Conservation (phyloP, 35 echinoderm and acorn worm species). For the Lytechinus pictus region DNA sequence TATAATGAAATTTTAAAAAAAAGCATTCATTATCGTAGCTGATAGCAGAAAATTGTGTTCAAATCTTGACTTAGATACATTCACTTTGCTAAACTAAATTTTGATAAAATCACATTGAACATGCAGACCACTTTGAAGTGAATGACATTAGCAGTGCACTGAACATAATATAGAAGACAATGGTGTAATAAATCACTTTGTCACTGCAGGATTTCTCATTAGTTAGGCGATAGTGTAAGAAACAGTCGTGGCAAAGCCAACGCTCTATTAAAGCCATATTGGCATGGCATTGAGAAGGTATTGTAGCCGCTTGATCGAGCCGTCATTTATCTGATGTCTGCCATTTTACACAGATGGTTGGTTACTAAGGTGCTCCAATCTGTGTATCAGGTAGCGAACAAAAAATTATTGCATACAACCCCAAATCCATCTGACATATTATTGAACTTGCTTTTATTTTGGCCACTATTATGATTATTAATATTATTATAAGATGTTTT, state of each 20-base stretch:
- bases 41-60: not conserved
- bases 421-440: too few species aligned
- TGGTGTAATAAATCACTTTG: constrained; percentile 3
- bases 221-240: not conserved
- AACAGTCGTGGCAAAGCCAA: not conserved
- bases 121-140: not conserved
- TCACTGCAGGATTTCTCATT: constrained; percentile 6
- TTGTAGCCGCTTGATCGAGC: not conserved
- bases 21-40: too few species aligned
- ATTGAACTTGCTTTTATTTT: too few species aligned
- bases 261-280: constrained; percentile 12
- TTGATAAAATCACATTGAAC: not conserved
- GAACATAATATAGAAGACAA: not conserved
- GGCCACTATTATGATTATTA: too few species aligned
- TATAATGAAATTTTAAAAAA: too few species aligned
- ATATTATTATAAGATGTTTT: too few species aligned
- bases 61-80: not conserved
- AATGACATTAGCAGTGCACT: not conserved
- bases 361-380: not conserved
- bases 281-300: not conserved
- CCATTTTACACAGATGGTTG: not conserved
- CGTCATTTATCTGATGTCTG: not conserved
- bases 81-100: not conserved
- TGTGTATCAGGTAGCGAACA: too few species aligned
- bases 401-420: too few species aligned